These are phyloP conservation scores for Brassicogethes aeneus DNA, from an alignment of 2,888 invertebrate species.

Conservation along the genomic window DNA sequence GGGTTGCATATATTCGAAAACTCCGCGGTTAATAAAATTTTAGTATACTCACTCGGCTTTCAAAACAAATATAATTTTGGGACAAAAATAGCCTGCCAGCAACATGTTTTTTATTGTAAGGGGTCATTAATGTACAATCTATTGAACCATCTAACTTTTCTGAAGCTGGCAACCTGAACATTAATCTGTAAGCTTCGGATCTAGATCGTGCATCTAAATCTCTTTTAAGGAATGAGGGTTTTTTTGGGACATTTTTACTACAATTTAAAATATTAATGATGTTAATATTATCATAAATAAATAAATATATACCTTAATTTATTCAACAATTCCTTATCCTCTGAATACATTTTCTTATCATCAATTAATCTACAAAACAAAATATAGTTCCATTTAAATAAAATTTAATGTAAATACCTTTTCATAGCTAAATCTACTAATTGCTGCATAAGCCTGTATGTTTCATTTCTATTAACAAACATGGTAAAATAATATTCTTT, in stretches of 20 bases:
- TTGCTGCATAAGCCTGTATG: conserved; percentile 88
- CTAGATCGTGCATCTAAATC: conserved; percentile 92
- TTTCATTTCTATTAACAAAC: conserved; percentile 82
- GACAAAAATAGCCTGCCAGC: conserved; percentile 87
- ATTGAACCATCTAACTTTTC: conserved; percentile 94
- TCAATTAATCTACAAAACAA: conserved; percentile 66
- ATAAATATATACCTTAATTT: conserved; percentile 59
- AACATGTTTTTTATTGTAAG: conserved; percentile 85
- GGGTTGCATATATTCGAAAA: no score
- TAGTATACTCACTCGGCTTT: conserved; percentile 69
- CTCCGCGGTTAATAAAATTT: no score
- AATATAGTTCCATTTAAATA: conserved; percentile 13
- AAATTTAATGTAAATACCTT: conserved; percentile 42
- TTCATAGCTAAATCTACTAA: conserved; percentile 96
- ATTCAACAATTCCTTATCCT: conserved; percentile 75
- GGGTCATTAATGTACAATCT: conserved; percentile 88
- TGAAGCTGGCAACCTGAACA: conserved; percentile 74
- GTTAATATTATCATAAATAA: conserved; percentile 2
- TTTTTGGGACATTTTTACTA: conserved; percentile 80
- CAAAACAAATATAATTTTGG: conserved; percentile 91
- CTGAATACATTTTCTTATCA: conserved; percentile 84
- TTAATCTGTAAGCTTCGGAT: conserved; percentile 81
- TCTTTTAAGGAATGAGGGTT: conserved; percentile 84
- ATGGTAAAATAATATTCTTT: conserved; percentile 86
- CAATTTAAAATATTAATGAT: conserved; percentile 13